Conservation (phyloP, 2,888 invertebrate species). For the Lithodes maja region DNA sequence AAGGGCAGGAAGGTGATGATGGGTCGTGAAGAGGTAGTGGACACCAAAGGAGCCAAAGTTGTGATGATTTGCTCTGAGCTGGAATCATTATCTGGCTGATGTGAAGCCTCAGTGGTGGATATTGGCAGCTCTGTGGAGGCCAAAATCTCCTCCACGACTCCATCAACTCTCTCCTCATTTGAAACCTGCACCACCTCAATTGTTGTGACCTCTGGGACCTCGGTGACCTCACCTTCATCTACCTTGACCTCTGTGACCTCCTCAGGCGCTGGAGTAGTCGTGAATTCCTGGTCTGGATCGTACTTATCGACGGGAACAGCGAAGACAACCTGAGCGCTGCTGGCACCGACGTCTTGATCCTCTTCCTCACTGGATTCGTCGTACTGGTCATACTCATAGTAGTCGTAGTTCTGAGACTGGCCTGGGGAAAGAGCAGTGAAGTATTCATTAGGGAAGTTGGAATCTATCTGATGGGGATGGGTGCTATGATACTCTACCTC, state of each 20-base stretch:
- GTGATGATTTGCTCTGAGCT: not conserved
- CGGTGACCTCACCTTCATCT: constrained; percentile 11
- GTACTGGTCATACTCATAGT: constrained; percentile 59
- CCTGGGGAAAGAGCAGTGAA: constrained; percentile 65
- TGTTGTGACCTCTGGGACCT: not conserved
- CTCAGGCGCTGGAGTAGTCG: constrained; percentile 34
- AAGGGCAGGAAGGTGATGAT: constrained; percentile 21
- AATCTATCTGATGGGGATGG: constrained; percentile 1
- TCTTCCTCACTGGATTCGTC: constrained; percentile 17
- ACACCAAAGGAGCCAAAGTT: not conserved
- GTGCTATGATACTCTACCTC: not conserved
- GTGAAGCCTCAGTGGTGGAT: not conserved
- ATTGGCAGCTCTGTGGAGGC: not conserved
- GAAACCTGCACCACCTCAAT: not conserved
- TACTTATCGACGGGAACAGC: constrained; percentile 51
- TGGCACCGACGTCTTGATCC: constrained; percentile 48
- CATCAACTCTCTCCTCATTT: not conserved
- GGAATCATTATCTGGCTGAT: not conserved
- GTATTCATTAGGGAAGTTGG: constrained; percentile 46
- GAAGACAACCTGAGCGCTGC: constrained; percentile 52
- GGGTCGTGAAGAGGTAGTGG: not conserved
- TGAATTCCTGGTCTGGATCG: constrained; percentile 9
- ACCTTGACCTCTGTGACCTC: not conserved
- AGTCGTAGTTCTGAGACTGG: constrained; percentile 50
- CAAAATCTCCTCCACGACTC: not conserved